phyloP scores from a whole-genome alignment of 2,888 invertebrate genomes.

The Caprella mutica region DNA sequence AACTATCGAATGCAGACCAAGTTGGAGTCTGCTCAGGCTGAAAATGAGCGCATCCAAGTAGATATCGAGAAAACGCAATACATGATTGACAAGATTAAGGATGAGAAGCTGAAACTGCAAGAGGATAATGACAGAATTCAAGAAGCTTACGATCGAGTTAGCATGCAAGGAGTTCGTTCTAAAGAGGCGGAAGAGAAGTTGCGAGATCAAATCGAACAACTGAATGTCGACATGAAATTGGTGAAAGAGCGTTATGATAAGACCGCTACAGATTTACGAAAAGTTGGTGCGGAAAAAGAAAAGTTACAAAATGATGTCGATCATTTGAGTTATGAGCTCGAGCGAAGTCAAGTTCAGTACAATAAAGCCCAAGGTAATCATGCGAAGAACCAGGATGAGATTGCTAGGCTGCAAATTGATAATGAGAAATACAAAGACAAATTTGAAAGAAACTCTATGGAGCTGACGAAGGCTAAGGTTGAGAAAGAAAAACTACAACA shows the following conservation, averaged over 20 bases:
- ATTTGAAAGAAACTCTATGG: constrained; percentile 70
- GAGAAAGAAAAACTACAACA: constrained; percentile 58
- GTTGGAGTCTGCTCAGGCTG: constrained; percentile 73
- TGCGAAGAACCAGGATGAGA: constrained; percentile 81
- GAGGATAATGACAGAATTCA: constrained; percentile 74
- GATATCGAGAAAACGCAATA: constrained; percentile 76
- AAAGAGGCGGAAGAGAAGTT: constrained; percentile 86
- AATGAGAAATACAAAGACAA: constrained; percentile 83
- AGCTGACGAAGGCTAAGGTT: constrained; percentile 66
- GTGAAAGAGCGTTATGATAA: constrained; percentile 79
- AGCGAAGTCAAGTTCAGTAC: constrained; percentile 72
- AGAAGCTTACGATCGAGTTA: constrained; percentile 77
- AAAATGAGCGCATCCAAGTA: constrained; percentile 70
- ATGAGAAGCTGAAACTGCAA: constrained; percentile 73
- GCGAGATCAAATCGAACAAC: constrained; percentile 62
- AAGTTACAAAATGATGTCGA: constrained; percentile 39
- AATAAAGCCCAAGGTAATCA: constrained; percentile 72
- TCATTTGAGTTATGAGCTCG: constrained; percentile 53
- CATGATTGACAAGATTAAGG: constrained; percentile 64
- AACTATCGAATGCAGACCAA: constrained; percentile 77
- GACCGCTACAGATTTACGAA: constrained; percentile 67
- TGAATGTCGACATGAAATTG: constrained; percentile 71
- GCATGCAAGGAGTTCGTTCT: constrained; percentile 67
- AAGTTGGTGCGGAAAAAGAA: constrained; percentile 45
- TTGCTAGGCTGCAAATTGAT: constrained; percentile 74